Conservation (phyloP, 1,140 invertebrate species). For the Mamestra configurata region DNA sequence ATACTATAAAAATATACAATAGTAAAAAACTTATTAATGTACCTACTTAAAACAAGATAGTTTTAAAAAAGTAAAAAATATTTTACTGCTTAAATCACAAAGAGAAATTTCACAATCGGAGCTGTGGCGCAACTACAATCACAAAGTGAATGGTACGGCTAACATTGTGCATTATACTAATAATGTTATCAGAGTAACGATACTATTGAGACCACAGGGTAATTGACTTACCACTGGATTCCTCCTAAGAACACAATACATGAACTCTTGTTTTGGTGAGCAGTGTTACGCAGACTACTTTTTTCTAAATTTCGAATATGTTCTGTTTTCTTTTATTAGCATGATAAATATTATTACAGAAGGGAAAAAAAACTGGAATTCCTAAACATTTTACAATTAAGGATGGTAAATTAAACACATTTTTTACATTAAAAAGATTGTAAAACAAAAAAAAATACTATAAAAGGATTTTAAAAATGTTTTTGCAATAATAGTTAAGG, state of each 20-base stretch:
- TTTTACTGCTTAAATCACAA: slow-evolving; percentile 10
- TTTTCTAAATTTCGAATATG: neutral
- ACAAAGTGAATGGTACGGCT: neutral
- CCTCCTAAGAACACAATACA: too few relatives aligned
- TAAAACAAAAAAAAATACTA: too few relatives aligned
- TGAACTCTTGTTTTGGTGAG: too few relatives aligned
- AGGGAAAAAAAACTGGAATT: neutral
- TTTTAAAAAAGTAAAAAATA: slow-evolving; percentile 20
- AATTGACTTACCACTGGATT: neutral
- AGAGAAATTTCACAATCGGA: neutral
- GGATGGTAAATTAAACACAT: too few relatives aligned
- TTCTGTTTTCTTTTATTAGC: neutral
- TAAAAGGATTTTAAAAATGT: too few relatives aligned
- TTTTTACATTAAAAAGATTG: too few relatives aligned
- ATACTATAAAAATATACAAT: slow-evolving; percentile 19
- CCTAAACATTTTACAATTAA: too few relatives aligned
- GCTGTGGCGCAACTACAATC: neutral
- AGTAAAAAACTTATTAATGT: slow-evolving; percentile 8
- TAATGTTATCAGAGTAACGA: neutral
- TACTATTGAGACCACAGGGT: neutral
- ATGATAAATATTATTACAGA: neutral
- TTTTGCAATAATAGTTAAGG: too few relatives aligned
- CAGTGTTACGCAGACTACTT: too few relatives aligned
- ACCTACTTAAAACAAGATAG: slow-evolving; percentile 6
- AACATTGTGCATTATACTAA: slow-evolving; percentile 16